Evolutionary conservation across 35 echinoderm and acorn worm genomes (phyloP), one percentile per base, ranked within the genome.

Genomic region (Heliocidaris erythrogramma): DNA sequence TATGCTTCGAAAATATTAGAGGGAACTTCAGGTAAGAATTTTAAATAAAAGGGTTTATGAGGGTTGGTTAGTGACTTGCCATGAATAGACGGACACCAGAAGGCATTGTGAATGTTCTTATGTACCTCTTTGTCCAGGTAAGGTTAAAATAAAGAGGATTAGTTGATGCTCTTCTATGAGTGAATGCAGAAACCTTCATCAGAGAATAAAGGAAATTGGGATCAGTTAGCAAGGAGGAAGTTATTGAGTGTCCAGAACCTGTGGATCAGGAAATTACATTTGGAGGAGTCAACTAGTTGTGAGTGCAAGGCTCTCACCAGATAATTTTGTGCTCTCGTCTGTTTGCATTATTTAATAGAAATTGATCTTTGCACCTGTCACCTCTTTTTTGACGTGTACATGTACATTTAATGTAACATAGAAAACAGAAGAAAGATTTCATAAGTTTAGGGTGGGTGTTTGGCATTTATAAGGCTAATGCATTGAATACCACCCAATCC

Each of bases 161-260:
- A 56, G 10, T 14, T 2, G 14, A 56, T 56, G 10, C 52, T 56
- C 52, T 56, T n/a, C 27, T 21, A 78, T 78, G 65, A 78, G 6
- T 89, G 87, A 89, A 89, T 89, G 87, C 87, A 31, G 87, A 89
- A 89, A 89, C 87, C 87, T 47, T 32, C 31, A 48, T 30, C 24
- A 48, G 31, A 47, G 87, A 21, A 89, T 32, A 48, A 89, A 48
- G 87, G 47, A 47, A 48, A 32, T 48, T 89, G 87, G 87, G 87
- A 32, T 89, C 87, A 48, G 30, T 89, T 48, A 47, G 30, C 32
- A 7, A 89, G 87, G 87, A 89, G 87, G 87, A 89, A 89, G 87
- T 89, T 18, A 89, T 89, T 13, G 17, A 27, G 87, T 89, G 87
- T 89, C 87, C 47, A 89, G 87, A 89, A 48, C 87, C 47, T 32